Percentiles rank a stretch among this genome's conserved stretches.
These are phyloP conservation scores for Alexandromys fortis DNA, from an alignment of 2,113 vertebrate genomes.

Conservation along the genomic window DNA sequence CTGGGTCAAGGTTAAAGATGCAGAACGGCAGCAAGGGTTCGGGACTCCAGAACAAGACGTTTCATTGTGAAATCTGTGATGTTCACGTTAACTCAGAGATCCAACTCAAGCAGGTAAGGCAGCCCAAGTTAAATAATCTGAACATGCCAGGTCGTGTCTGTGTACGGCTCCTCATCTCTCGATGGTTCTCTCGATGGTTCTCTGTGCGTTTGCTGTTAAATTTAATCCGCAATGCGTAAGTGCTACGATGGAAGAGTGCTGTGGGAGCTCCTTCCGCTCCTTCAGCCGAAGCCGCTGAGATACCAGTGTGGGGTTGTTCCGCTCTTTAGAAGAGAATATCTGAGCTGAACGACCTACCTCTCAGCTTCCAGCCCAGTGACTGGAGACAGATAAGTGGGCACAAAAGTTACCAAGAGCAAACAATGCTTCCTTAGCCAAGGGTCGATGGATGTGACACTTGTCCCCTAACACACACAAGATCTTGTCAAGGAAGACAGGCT, in stretches of 20 bases:
- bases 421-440: background rate
- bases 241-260: background rate
- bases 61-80: slow-evolving; percentile 99
- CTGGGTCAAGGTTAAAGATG: slow-evolving; percentile 93
- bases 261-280: too few relatives aligned
- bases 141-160: background rate
- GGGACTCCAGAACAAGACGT: slow-evolving; percentile 97
- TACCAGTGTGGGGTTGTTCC: too few relatives aligned
- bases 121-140: background rate
- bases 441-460: background rate
- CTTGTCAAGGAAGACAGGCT: background rate
- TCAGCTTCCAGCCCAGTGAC: background rate
- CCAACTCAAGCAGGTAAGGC: slow-evolving; percentile 96
- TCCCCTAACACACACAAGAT: background rate
- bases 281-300: too few relatives aligned
- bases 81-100: slow-evolving; percentile 99
- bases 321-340: background rate
- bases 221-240: background rate
- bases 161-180: background rate
- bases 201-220: background rate
- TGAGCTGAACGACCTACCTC: background rate
- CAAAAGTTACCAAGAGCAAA: background rate
- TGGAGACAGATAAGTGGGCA: background rate
- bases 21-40: slow-evolving; percentile 92
- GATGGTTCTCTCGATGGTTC: slow-evolving; percentile 9